phyloP scores from a whole-genome alignment of 2,113 vertebrate species.

The Alligator mississippiensis region DNA sequence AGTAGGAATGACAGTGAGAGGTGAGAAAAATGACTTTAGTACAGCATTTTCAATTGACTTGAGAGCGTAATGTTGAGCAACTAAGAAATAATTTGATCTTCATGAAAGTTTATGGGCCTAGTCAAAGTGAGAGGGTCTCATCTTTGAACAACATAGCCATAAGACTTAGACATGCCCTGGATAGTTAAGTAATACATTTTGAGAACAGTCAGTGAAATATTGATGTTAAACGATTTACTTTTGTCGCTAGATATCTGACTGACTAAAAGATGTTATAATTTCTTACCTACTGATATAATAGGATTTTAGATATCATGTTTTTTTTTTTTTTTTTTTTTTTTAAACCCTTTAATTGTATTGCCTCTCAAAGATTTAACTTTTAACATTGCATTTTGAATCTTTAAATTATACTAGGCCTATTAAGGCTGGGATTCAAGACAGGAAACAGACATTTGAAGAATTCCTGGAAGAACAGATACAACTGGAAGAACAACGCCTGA shows the following conservation, averaged over 20 bases:
- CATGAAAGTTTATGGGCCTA: background rate
- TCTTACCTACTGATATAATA: background rate
- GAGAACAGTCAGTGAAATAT: background rate
- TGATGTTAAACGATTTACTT: background rate
- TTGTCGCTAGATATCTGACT: background rate
- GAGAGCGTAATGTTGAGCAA: background rate
- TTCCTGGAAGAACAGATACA: slow-evolving; percentile 92
- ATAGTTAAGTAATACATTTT: background rate
- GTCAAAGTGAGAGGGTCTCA: background rate
- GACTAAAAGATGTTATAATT: background rate
- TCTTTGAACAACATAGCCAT: background rate
- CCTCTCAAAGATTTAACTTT: background rate
- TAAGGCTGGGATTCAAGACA: slow-evolving; percentile 80
- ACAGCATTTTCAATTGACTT: background rate
- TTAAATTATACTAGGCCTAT: slow-evolving; percentile 83
- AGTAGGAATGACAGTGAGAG: background rate
- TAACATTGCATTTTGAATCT: background rate
- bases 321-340: slow-evolving; percentile 3
- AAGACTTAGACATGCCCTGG: background rate
- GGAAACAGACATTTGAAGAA: slow-evolving; percentile 92
- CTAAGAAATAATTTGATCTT: fast-evolving
- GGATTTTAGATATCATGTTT: background rate
- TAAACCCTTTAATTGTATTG: background rate
- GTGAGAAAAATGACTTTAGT: background rate
- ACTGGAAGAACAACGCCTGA: slow-evolving; percentile 87